Percentiles rank a stretch among this genome's conserved stretches.
Evolutionary conservation across 2,797 vertebrate species (phyloP).

Genomic region (Danionella dracula): DNA sequence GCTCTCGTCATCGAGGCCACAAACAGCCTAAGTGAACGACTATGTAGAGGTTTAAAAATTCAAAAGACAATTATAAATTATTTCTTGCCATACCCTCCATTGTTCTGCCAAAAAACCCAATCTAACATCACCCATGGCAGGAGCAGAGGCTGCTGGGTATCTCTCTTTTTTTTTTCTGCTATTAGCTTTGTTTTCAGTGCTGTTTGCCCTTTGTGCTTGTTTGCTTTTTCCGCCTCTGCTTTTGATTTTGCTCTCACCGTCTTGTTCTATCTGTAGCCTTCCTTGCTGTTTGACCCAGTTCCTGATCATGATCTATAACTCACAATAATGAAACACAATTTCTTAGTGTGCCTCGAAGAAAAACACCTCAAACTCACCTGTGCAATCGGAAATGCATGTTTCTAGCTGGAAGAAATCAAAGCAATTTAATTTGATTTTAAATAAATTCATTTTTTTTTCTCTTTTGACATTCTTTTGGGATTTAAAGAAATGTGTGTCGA

Average conservation of each 20-base stretch:
- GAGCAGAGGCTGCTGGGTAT: not conserved
- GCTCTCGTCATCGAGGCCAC: not conserved
- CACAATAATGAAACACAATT: not conserved
- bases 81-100: slow-evolving; percentile 35
- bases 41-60: slow-evolving; percentile 21
- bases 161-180: not conserved
- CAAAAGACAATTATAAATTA: slow-evolving; percentile 50
- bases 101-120: not conserved
- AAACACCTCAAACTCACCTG: not conserved
- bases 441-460: too few species aligned
- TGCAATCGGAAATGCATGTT: not conserved
- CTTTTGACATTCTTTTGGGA: too few species aligned
- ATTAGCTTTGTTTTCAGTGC: slow-evolving; percentile 8
- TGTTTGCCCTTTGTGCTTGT: not conserved
- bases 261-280: slow-evolving; percentile 16
- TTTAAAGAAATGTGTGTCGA: too few species aligned
- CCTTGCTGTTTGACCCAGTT: not conserved
- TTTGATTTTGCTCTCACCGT: not conserved
- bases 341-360: not conserved
- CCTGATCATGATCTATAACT: not conserved
- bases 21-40: not conserved
- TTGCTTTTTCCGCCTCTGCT: not conserved
- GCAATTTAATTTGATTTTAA: too few species aligned
- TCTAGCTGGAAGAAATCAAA: too few species aligned
- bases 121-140: not conserved